Conservation (phyloP, 1,140 invertebrate species). For the Euschistus heros region DNA sequence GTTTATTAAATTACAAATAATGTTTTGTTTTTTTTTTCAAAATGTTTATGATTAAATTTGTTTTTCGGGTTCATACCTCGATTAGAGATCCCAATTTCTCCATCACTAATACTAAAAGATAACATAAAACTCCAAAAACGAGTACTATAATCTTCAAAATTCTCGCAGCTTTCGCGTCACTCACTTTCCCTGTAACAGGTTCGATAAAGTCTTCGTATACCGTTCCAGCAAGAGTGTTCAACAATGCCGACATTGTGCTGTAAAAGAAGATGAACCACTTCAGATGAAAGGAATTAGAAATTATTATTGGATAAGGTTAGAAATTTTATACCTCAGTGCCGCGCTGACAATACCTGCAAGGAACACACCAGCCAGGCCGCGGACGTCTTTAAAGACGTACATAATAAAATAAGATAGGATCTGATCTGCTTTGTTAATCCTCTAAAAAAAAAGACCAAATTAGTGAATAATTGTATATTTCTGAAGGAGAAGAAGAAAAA, state of each 20-base stretch:
- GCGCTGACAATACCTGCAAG: neutral
- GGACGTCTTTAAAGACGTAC: neutral
- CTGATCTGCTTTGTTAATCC: neutral
- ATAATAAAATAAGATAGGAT: neutral
- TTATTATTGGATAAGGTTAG: too few relatives aligned
- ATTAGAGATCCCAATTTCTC: constrained; percentile 55
- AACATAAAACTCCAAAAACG: constrained; percentile 48
- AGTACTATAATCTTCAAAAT: constrained; percentile 59
- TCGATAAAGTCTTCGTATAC: constrained; percentile 69
- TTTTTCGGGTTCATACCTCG: constrained; percentile 36
- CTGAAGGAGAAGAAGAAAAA: too few relatives aligned
- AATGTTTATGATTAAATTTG: too few relatives aligned
- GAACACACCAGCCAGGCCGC: neutral
- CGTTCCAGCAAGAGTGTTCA: constrained; percentile 71
- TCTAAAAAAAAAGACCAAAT: neutral
- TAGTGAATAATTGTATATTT: neutral
- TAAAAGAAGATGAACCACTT: neutral
- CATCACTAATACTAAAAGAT: constrained; percentile 52
- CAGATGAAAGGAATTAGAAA: neutral
- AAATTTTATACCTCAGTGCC: neutral
- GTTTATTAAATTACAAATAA: too few relatives aligned
- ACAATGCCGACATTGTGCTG: constrained; percentile 66
- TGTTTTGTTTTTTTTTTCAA: too few relatives aligned
- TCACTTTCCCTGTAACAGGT: constrained; percentile 47
- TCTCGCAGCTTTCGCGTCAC: constrained; percentile 48